Conservation (phyloP, 2,888 invertebrate genomes). For the Siphlonurus alternatus region DNA sequence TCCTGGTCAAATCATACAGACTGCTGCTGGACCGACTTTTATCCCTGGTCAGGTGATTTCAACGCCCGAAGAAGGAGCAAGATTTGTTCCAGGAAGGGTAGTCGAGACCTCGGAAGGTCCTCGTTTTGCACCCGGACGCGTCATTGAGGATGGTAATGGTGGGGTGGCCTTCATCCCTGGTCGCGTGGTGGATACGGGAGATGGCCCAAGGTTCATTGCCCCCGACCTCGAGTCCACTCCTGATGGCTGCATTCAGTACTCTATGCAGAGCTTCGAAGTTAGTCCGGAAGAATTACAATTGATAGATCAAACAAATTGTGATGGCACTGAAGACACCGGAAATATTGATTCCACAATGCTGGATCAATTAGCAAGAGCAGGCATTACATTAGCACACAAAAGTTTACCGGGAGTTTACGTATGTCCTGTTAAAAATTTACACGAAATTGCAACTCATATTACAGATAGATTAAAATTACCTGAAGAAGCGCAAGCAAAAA, state of each 20-base stretch:
- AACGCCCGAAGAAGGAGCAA: conserved; percentile 40
- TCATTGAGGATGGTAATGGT: conserved; percentile 29
- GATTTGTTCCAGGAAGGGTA: conserved; percentile 48
- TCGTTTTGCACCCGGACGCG: conserved; percentile 36
- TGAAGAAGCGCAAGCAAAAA: background rate
- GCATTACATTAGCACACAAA: conserved; percentile 10
- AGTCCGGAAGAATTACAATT: conserved; percentile 30
- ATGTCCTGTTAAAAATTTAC: conserved; percentile 9
- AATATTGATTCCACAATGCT: conserved; percentile 11
- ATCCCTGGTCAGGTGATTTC: conserved; percentile 61
- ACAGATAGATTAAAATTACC: conserved; percentile 6
- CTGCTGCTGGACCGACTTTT: conserved; percentile 56
- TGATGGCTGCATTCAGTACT: conserved; percentile 41
- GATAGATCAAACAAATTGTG: conserved; percentile 15
- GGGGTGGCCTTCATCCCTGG: conserved; percentile 31
- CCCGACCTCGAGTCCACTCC: conserved; percentile 48
- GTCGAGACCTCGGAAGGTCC: conserved; percentile 54
- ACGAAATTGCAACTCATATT: conserved; percentile 8
- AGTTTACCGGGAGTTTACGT: background rate
- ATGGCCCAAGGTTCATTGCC: conserved; percentile 44
- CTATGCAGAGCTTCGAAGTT: conserved; percentile 48
- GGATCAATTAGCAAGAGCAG: conserved; percentile 11
- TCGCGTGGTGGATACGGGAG: conserved; percentile 32
- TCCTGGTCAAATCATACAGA: conserved; percentile 61
- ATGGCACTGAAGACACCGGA: background rate